Base-by-base conservation (phyloP, 1,140 invertebrate genomes). In the Pseudomyrmex concolor region DNA sequence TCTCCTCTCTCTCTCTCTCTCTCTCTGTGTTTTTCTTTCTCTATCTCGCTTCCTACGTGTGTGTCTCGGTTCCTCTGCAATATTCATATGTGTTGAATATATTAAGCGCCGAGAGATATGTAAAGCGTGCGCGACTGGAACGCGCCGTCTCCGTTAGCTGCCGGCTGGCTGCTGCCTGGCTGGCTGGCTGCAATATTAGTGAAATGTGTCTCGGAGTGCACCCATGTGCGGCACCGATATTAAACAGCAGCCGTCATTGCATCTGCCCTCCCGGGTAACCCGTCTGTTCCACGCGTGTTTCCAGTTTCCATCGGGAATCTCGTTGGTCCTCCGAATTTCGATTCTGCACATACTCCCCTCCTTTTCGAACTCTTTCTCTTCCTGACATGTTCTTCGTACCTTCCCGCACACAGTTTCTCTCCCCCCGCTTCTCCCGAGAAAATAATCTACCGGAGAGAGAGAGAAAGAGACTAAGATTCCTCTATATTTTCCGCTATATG, bases 71-170 rank as follows among this genome's bases (percentile, higher is more conserved):
- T 68, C 54, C 76, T 68, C 68, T 63, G 89, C 90, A 92, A 94
- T 93, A 94, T 94, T 94, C 93, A 93, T 94, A 93, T 90, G 90
- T 89, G 92, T 91, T 94, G 93, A 94, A 94, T 94, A 94, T 94
- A 94, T 94, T 94, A 94, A 94, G 89, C 91, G 86, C 87, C 72
- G 81, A 89, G 91, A 93, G 90, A 93, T 93, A 93, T 91, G 90
- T 91, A 91, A 91, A 92, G 77, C 87, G 85, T 82, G 86, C 77
- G 84, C 83, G 89, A 89, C 85, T 87, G 82, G 64, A 68, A 55
- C 83, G 70, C 84, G 68, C 67, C 64, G 70, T 78, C 67, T 80
- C 64, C 60, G 68, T 43, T 77, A 55, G 63, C 74, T 77, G 50
- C 74, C 74, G 74, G 76, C 71, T 70, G 17, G 57, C 63, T 73